These are phyloP conservation scores for Apteryx mantelli DNA, from an alignment of 2,113 vertebrate species.

Conservation along the genomic window DNA sequence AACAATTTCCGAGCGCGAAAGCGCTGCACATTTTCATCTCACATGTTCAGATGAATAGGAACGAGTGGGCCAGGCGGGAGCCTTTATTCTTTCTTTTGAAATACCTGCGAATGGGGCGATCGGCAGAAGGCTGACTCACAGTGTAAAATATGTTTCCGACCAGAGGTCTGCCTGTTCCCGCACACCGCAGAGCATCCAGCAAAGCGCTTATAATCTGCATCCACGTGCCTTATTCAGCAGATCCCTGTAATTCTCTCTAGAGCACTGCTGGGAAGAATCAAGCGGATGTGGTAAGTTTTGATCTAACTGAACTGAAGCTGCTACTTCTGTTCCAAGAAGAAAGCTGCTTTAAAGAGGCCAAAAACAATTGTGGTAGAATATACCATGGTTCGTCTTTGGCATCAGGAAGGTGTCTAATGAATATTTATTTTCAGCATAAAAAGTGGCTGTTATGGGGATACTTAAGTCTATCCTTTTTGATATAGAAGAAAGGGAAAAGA, in stretches of 20 bases:
- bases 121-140: not conserved
- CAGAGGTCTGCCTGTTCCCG: not conserved
- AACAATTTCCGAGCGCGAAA: not conserved
- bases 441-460: not conserved
- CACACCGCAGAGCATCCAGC: not conserved
- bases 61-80: not conserved
- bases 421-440: constrained; percentile 13
- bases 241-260: not conserved
- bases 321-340: not conserved
- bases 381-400: not conserved
- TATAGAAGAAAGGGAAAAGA: not conserved
- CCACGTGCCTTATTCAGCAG: not conserved
- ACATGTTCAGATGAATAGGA: not conserved
- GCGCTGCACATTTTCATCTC: not conserved
- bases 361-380: not conserved
- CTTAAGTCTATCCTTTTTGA: not conserved
- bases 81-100: not conserved
- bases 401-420: not conserved
- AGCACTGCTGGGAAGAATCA: not conserved
- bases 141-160: not conserved
- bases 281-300: not conserved
- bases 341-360: not conserved
- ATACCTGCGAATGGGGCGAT: not conserved
- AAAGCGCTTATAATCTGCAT: not conserved
- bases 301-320: not conserved